Base-by-base conservation (phyloP, 2,797 vertebrate genomes). In the Sebastes cheni region DNA sequence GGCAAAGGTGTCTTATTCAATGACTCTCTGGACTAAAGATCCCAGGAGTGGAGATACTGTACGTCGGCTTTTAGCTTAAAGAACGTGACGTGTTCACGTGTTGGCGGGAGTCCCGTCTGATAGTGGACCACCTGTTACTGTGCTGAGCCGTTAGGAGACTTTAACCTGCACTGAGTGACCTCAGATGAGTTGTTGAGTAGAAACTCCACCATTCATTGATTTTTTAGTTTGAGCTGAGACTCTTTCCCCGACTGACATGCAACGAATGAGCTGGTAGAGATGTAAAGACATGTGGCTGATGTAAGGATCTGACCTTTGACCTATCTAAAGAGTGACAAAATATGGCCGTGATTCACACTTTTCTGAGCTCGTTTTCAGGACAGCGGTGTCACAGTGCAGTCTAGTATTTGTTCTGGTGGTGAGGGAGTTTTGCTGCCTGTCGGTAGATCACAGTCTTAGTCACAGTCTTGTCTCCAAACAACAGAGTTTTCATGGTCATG, bases 121-220 rank as follows among this genome's bases (percentile, higher is more conserved):
- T 69, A 61, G 39, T 67, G 67, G 83, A 66, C 84, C 79, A 86
- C 64, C 81, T 89, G 83, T 80, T 82, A 52, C 5, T 32, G 16
- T 60, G 36, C 59, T 16, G 73, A 82, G 86, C 86, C 77, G 89
- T 93, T 93, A 39, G 78, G 72, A 75, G 91, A 94, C 93, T 94
- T 94, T 93, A 91, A 89, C 93, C 93, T 71, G 30, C 61, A 1
- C 80, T 81, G 67, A 42, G 22, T 65, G 82, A 92, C 81, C 80
- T 86, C 68, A 77, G 29, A 76, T 75, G 32, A 54, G 61, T 29
- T 79, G 68, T 81, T 84, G 60, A 68, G n/a, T 54, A 59, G 62
- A 46, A 34, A 56, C 67, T 80, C 58, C 46, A 66, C 3, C 23
- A 36, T 58, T 65, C 25, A 76, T 60, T 54, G 27, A 50, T 39